Conservation (phyloP, 2,113 vertebrate species). For the Peucedramus taeniatus region DNA sequence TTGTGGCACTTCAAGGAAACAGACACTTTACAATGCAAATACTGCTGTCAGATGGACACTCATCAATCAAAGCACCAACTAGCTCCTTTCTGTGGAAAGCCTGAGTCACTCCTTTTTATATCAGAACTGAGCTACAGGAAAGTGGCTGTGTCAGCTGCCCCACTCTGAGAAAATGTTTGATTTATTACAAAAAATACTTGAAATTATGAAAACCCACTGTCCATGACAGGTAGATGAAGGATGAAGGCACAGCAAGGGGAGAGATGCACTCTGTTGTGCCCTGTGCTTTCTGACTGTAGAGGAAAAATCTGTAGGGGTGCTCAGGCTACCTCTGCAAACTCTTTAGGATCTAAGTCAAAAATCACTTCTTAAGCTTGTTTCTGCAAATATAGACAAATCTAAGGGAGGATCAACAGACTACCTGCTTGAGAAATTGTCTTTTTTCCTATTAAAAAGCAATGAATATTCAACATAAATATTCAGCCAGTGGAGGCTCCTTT, state of each 20-base stretch:
- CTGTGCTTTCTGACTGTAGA: not conserved
- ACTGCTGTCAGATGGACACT: not conserved
- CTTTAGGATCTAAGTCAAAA: not conserved
- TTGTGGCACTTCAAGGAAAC: not conserved
- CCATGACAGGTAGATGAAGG: not conserved
- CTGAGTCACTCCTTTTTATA: not conserved
- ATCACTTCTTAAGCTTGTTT: not conserved
- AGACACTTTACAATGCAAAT: not conserved
- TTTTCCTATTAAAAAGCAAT: slow-evolving; percentile 35
- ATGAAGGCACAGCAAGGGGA: not conserved
- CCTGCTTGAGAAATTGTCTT: not conserved
- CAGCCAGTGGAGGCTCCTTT: slow-evolving; percentile 27
- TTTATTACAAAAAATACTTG: not conserved
- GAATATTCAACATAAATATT: slow-evolving; percentile 1
- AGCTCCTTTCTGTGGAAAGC: not conserved
- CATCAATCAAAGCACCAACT: not conserved
- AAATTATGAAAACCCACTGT: not conserved
- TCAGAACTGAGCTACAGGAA: not conserved
- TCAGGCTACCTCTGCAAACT: not conserved
- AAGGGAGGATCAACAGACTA: not conserved
- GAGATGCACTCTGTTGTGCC: not conserved
- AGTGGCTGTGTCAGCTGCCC: not conserved
- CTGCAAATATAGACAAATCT: not conserved
- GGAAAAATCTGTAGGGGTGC: not conserved
- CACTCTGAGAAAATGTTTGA: not conserved